Conservation (phyloP, 2,797 vertebrate species). For the Pipistrellus nathusii region DNA sequence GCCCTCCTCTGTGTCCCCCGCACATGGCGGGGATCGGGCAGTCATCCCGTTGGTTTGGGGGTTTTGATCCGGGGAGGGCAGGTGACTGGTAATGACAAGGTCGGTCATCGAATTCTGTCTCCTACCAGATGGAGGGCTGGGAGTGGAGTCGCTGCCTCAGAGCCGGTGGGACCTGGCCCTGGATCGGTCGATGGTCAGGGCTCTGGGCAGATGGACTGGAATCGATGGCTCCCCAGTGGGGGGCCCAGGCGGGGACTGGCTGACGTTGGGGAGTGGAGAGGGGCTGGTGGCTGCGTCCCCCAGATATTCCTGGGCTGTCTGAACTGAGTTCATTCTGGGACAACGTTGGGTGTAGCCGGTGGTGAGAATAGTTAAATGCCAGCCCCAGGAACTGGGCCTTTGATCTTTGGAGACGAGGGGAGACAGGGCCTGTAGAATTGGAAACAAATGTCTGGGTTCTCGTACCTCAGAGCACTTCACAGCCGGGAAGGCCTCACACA, state of each 20-base stretch:
- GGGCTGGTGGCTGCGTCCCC: background rate
- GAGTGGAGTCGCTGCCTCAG: accelerated
- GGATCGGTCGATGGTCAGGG: accelerated
- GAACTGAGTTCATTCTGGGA: background rate
- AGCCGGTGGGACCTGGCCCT: background rate
- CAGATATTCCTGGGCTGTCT: background rate
- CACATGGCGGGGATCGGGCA: background rate
- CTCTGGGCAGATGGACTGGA: background rate
- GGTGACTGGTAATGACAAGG: background rate
- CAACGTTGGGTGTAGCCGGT: background rate
- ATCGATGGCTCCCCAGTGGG: background rate
- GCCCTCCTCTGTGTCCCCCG: background rate
- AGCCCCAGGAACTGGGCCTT: background rate
- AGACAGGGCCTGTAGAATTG: background rate
- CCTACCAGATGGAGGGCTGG: background rate
- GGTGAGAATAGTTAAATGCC: background rate
- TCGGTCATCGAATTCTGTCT: background rate
- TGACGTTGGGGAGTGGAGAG: background rate
- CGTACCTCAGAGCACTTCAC: background rate
- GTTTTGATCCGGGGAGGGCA: background rate
- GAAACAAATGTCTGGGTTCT: background rate
- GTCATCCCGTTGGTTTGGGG: background rate
- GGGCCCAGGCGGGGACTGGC: background rate
- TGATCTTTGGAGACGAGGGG: background rate
- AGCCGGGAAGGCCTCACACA: background rate